These are phyloP conservation scores for Pogonognathellus flavescens DNA, from an alignment of 1,140 invertebrate genomes.

Conservation along the genomic window DNA sequence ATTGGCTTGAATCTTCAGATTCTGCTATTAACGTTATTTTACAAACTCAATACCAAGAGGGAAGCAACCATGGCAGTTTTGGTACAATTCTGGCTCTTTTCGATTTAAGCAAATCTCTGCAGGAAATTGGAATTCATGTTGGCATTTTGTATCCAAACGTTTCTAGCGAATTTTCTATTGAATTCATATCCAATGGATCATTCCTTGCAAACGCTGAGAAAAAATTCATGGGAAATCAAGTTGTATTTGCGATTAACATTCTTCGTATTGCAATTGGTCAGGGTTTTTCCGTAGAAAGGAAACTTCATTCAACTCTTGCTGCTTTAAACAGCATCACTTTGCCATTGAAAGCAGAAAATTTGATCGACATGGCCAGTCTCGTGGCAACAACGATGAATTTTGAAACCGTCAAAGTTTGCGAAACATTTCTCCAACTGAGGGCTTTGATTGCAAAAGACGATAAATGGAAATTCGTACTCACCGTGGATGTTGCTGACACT, in stretches of 20 bases:
- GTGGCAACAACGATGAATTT: slow-evolving; percentile 7
- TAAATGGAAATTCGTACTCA: slow-evolving; percentile 14
- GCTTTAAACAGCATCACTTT: slow-evolving; percentile 22
- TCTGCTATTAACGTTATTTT: neutral
- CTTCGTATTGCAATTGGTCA: neutral
- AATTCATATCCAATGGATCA: neutral
- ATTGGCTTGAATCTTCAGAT: slow-evolving; percentile 2
- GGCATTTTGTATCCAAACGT: slow-evolving; percentile 18
- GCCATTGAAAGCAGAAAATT: neutral
- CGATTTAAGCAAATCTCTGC: neutral
- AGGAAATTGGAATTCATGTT: neutral
- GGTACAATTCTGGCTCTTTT: neutral
- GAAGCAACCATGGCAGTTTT: neutral
- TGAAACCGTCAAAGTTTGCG: neutral
- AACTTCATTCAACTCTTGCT: neutral
- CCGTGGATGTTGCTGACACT: neutral
- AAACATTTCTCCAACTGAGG: slow-evolving; percentile 14
- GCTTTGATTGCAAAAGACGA: neutral
- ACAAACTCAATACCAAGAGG: neutral
- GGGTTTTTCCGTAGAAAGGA: neutral
- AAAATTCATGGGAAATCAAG: neutral
- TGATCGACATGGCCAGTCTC: neutral
- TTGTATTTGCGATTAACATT: neutral
- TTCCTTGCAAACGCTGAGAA: neutral
- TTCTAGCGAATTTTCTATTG: neutral